Conservation (phyloP, 2,888 invertebrate genomes). For the Pristionchus maxplancki region DNA sequence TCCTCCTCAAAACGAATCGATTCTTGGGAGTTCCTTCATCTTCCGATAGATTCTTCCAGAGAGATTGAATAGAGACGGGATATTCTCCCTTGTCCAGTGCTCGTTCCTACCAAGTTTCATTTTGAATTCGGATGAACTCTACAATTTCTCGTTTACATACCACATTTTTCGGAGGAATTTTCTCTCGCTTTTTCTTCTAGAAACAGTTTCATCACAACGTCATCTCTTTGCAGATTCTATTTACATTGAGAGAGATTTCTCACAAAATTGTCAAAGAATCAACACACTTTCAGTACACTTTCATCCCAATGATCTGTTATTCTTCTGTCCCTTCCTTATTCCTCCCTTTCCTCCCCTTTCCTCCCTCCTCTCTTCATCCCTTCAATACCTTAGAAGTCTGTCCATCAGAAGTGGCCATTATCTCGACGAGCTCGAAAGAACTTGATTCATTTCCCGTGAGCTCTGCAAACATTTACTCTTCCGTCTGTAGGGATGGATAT, state of each 20-base stretch:
- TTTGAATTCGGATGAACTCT: not conserved
- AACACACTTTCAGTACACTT: not conserved
- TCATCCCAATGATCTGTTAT: conserved; percentile 78
- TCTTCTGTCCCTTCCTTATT: conserved; percentile 85
- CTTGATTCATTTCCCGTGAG: conserved; percentile 66
- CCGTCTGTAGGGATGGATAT: not conserved
- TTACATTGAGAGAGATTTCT: not conserved
- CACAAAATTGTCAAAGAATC: not conserved
- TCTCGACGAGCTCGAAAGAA: conserved; percentile 76
- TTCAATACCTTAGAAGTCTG: conserved; percentile 88
- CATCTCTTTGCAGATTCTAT: no score
- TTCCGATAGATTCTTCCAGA: conserved; percentile 63
- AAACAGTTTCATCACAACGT: no score
- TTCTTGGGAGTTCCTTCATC: conserved; percentile 60
- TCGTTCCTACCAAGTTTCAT: conserved; percentile 79
- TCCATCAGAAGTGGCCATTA: conserved; percentile 77
- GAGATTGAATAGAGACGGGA: conserved; percentile 80
- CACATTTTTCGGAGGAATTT: not conserved
- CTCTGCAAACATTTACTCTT: conserved; percentile 57
- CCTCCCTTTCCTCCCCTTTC: no score
- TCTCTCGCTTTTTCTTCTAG: no score
- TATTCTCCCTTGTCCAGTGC: conserved; percentile 85
- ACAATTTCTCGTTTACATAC: no score
- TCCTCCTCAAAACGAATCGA: conserved; percentile 63
- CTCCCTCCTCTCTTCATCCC: conserved; percentile 54